Conservation (phyloP, 2,797 vertebrate species). For the Carapus acus region DNA sequence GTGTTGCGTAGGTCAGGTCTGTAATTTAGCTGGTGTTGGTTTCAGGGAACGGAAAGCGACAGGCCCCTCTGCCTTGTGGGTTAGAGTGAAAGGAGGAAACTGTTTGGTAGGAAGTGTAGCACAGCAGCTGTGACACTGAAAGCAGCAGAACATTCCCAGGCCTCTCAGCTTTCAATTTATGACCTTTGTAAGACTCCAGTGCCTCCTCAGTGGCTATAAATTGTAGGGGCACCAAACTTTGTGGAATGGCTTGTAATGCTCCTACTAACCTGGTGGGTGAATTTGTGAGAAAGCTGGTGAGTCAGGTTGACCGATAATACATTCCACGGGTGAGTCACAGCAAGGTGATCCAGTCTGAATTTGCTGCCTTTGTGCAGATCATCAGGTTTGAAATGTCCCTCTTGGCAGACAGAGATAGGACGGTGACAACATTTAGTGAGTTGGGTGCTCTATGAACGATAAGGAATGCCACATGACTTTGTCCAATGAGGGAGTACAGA, state of each 20-base stretch:
- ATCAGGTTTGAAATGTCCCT: too few relatives aligned
- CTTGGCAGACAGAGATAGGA: too few relatives aligned
- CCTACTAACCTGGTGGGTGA: slow-evolving; percentile 31
- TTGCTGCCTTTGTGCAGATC: too few relatives aligned
- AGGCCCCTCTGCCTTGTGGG: slow-evolving; percentile 35
- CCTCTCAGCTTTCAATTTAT: slow-evolving; percentile 67
- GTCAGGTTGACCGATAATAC: slow-evolving; percentile 65
- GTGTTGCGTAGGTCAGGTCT: slow-evolving; percentile 24
- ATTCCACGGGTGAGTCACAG: slow-evolving; percentile 57
- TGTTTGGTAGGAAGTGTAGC: slow-evolving; percentile 61
- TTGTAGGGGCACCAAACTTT: slow-evolving; percentile 32
- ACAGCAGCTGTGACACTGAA: slow-evolving; percentile 64
- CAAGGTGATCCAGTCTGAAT: slow-evolving; percentile 61
- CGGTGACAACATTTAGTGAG: neutral
- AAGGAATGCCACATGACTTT: too few relatives aligned
- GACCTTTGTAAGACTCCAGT: slow-evolving; percentile 53
- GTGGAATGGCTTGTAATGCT: slow-evolving; percentile 32
- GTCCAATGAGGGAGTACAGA: too few relatives aligned
- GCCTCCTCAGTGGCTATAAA: slow-evolving; percentile 36
- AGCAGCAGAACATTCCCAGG: slow-evolving; percentile 61
- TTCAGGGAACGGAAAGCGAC: slow-evolving; percentile 33
- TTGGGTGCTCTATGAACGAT: neutral
- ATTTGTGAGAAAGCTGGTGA: slow-evolving; percentile 57
- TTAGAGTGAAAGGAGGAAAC: slow-evolving; percentile 65
- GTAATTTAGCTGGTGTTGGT: slow-evolving; percentile 34